Base-by-base conservation (phyloP, 2,888 invertebrate species). In the Ceriagrion tenellum region DNA sequence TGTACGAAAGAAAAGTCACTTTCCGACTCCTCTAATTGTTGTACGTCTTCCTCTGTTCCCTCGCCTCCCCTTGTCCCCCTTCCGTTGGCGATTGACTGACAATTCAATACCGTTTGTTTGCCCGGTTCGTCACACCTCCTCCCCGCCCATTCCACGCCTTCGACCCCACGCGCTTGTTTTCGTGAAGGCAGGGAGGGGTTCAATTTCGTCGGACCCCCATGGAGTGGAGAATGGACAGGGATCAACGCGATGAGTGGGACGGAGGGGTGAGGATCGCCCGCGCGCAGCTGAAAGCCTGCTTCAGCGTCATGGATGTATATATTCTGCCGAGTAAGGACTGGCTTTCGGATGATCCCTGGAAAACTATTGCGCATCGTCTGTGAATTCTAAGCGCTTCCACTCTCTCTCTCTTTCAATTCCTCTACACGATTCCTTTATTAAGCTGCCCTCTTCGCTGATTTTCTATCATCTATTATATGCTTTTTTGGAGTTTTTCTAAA, bases 61-160 rank as follows among this genome's bases (percentile, higher is more conserved):
- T 69, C 8, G 3, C 69, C 26, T 23, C 63, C 20, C n/a, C n/a
- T n/a, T n/a, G n/a, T 63, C 63, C 12, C 74, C 30, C 74, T 30
- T 81, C 47, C 47, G 6, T 26, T 81, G 35, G n/a, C 26, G 81
- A 35, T 35, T 30, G 81, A 81, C 13, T 81, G 81, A 35, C 81
- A 81, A 18, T 35, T 69, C n/a, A 69, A 69, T 69, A 69, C 69
- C 69, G 69, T 69, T 69, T 69, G n/a, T 69, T 69, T 69, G 69
- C 10, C 69, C 12, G 69, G n/a, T 69, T 69, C 69, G n/a, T n/a
- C 69, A 12, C n/a, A n/a, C 10, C 69, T n/a, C 6, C 35, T 10
- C 69, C 69, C 4, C 35, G 35, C 30, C 81, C 47, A 2, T 47
- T 47, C 47, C 47, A 47, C 47, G 2, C 47, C 47, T 47, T 47